phyloP scores from a whole-genome alignment of 92 coral and sea anemone species.

The Micromussa lordhowensis region DNA sequence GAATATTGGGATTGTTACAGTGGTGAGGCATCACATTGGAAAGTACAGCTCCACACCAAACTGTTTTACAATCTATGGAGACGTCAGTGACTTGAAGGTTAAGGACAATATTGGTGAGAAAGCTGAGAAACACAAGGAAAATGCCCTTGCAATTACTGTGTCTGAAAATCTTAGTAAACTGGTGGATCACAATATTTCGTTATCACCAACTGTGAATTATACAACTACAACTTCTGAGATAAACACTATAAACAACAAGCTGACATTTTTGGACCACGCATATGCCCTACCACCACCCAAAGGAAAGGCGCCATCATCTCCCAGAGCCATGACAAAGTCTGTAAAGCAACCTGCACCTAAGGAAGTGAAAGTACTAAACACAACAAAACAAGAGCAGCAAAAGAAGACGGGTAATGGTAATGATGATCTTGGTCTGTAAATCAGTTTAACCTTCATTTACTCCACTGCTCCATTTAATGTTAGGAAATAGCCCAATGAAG shows the following conservation, averaged over 20 bases:
- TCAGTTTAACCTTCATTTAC: too few species aligned
- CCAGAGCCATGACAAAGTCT: constrained; percentile 29
- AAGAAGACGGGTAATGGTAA: constrained; percentile 29
- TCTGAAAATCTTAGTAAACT: constrained; percentile 35
- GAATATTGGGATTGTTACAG: constrained; percentile 78
- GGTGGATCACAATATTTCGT: constrained; percentile 2
- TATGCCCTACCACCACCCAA: constrained; percentile 87
- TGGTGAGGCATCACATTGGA: constrained; percentile 72
- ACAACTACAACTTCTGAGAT: constrained; percentile 64
- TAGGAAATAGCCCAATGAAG: too few species aligned
- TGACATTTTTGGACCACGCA: constrained; percentile 86
- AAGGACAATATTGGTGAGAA: constrained; percentile 34
- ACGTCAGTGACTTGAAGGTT: constrained; percentile 37
- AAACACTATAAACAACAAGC: constrained; percentile 72
- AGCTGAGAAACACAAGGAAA: constrained; percentile 32
- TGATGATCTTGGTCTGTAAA: too few species aligned
- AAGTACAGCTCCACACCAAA: constrained; percentile 67
- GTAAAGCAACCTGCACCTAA: constrained; percentile 34
- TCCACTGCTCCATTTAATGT: too few species aligned
- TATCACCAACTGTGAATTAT: constrained; percentile 43
- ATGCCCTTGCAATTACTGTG: constrained; percentile 30
- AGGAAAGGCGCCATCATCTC: constrained; percentile 20
- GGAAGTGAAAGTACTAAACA: constrained; percentile 20
- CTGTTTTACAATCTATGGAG: constrained; percentile 82
- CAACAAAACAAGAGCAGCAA: constrained; percentile 22